Conservation (phyloP, 2,797 vertebrate species). For the Gymnothorax javanicus region DNA sequence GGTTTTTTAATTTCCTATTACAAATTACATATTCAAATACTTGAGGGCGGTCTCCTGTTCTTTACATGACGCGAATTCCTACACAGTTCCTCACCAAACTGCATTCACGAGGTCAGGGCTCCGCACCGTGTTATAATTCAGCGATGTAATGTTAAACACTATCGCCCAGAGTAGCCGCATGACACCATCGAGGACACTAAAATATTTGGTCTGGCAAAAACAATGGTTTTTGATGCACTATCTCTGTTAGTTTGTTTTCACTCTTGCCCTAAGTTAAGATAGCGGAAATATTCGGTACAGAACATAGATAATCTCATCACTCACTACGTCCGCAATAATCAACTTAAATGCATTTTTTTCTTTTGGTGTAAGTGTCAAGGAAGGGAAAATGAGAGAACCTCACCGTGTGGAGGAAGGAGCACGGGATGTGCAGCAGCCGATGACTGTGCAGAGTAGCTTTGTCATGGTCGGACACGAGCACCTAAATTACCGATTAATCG, state of each 20-base stretch:
- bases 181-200: not conserved
- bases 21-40: not conserved
- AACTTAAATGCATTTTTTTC: not conserved
- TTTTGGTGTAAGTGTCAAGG: constrained; percentile 41
- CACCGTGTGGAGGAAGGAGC: constrained; percentile 18
- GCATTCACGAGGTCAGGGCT: not conserved
- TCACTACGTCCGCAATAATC: not conserved
- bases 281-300: not conserved
- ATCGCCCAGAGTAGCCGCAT: not conserved
- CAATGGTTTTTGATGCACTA: not conserved
- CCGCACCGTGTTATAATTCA: not conserved
- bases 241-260: not conserved
- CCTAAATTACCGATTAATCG: constrained; percentile 18
- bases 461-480: constrained; percentile 52
- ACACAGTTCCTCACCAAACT: not conserved
- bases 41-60: not conserved
- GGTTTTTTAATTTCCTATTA: not conserved
- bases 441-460: constrained; percentile 56
- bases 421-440: constrained; percentile 18
- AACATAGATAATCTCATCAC: not conserved
- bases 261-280: not conserved
- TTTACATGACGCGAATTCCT: not conserved
- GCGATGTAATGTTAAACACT: not conserved
- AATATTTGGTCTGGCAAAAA: not conserved
- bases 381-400: constrained; percentile 52